Evolutionary conservation across 1,140 invertebrate species (phyloP).

Genomic region (Sycobia sp.): DNA sequence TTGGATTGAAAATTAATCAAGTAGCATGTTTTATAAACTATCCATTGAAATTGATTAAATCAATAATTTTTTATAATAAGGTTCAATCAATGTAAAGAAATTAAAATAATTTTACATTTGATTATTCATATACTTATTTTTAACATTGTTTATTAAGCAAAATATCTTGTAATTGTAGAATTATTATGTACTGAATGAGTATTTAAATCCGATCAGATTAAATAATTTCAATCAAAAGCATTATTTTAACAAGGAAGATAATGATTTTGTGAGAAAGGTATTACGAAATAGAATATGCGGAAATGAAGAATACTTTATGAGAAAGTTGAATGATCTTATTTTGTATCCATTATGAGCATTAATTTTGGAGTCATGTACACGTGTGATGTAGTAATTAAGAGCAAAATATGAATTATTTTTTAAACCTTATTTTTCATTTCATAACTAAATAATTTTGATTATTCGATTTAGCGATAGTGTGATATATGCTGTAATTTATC

Average conservation of each 20-base stretch:
- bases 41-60: too few relatives aligned
- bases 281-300: neutral
- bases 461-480: conserved; percentile 22
- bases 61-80: too few relatives aligned
- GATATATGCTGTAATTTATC: conserved; percentile 25
- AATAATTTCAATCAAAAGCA: too few relatives aligned
- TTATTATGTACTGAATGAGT: too few relatives aligned
- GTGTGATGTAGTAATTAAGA: conserved; percentile 25
- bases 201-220: too few relatives aligned
- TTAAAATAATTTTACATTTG: too few relatives aligned
- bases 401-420: conserved; percentile 3
- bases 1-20: too few relatives aligned
- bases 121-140: too few relatives aligned
- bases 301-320: conserved; percentile 2
- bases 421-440: conserved; percentile 9
- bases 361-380: conserved; percentile 1
- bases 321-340: neutral
- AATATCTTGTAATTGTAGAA: too few relatives aligned
- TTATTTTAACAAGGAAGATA: neutral
- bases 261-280: neutral
- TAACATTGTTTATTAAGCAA: too few relatives aligned
- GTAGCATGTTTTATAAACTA: too few relatives aligned
- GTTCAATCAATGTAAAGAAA: too few relatives aligned
- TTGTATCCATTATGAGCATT: conserved; percentile 3
- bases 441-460: conserved; percentile 8